Evolutionary conservation across 2,888 invertebrate species (phyloP).

Genomic region (Melanchra persicariae): DNA sequence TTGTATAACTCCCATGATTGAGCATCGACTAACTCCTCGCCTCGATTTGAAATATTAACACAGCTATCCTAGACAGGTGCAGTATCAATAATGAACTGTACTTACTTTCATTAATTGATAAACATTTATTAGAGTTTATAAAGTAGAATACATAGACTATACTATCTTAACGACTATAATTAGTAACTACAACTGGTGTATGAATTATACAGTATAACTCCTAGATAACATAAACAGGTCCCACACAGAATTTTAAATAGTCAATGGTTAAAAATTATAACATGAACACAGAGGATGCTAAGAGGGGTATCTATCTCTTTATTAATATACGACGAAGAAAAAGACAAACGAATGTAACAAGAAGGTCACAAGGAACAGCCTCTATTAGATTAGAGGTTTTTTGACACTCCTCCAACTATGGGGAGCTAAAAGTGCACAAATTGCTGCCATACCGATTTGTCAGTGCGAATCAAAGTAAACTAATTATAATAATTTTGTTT

Average conservation of each 20-base stretch:
- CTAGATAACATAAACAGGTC: conserved; percentile 14
- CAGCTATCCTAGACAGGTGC: background rate
- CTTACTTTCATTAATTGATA: background rate
- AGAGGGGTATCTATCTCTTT: too few relatives aligned
- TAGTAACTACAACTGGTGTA: background rate
- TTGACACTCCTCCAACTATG: too few relatives aligned
- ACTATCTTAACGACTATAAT: conserved; percentile 23
- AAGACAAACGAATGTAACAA: too few relatives aligned
- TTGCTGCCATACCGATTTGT: too few relatives aligned
- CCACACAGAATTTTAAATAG: background rate
- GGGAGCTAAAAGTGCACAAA: too few relatives aligned
- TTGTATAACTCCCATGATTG: conserved; percentile 44
- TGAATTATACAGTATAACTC: background rate
- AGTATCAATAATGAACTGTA: background rate
- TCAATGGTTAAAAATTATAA: too few relatives aligned
- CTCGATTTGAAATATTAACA: background rate
- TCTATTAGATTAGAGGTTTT: too few relatives aligned
- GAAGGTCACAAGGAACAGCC: too few relatives aligned
- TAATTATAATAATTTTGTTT: too few relatives aligned
- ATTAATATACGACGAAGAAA: too few relatives aligned
- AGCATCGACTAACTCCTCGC: background rate
- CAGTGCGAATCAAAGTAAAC: too few relatives aligned
- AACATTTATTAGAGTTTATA: background rate
- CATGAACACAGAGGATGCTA: too few relatives aligned
- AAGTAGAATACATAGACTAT: background rate